Base-by-base conservation (phyloP, 2,797 vertebrate genomes). In the Sphenopsis melanotis region DNA sequence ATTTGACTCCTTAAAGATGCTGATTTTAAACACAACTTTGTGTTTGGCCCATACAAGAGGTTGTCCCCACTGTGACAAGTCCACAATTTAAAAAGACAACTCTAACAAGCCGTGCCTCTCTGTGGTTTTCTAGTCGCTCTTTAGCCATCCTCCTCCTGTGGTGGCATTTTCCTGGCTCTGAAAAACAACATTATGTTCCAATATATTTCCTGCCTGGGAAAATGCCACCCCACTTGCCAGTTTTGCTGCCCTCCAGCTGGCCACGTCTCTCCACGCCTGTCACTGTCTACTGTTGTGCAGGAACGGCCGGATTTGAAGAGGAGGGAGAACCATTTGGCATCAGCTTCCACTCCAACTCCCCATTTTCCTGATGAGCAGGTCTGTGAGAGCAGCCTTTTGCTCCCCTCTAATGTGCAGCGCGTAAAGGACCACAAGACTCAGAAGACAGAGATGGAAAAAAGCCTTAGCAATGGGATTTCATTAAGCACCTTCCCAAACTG, bases 211-310 rank as follows among this genome's bases (percentile, higher is more conserved):
- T 56, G 42, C 78, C 64, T 77, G 75, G 87, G 82, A 75, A 94
- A 86, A 94, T 87, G 77, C 70, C 74, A 75, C 39, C 29, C 41
- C 1, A 3, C 41, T 89, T 90, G 90, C 78, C 83, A 93, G 92
- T 77, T 96, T 77, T 91, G 71, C 34, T 87, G 64, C 69, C 61
- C 83, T 96, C 89, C 95, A 95, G 83, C 94, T 95, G 94, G 78
- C 64, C 3, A 0, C 1, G 1, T 87, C 89, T 93, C 41, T 89
- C 44, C 34, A 57, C 0, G 8, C 68, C 78, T 94, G 75, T 71
- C 78, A 66, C 49, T 68, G 41, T 57, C 56, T 74, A 63, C 49
- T 82, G 56, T 47, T 66, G n/a, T 59, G 42, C 0, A 0, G 37
- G 41, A 84, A 70, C 0, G 12, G 53, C 77, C 60, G 47, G 81